Conservation (phyloP, 1,140 invertebrate species). For the Sminthurides bifidus region DNA sequence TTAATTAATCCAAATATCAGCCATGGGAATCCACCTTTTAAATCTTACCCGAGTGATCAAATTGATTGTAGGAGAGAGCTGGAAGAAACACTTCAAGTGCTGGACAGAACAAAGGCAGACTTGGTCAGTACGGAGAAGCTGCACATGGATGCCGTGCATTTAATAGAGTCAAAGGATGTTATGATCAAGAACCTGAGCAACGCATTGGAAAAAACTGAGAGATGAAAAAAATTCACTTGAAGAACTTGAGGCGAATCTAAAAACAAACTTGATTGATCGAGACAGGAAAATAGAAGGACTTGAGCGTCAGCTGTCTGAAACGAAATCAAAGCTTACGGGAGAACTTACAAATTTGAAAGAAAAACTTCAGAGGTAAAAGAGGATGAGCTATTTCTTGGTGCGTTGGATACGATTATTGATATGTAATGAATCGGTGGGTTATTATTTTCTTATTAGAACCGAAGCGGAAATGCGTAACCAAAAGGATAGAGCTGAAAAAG, state of each 20-base stretch:
- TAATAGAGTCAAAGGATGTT: slow-evolving; percentile 25
- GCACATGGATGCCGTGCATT: slow-evolving; percentile 29
- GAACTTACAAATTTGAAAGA: slow-evolving; percentile 22
- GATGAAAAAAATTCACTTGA: slow-evolving; percentile 67
- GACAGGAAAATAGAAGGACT: slow-evolving; percentile 60
- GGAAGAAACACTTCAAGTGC: slow-evolving; percentile 21
- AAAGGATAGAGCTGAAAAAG: slow-evolving; percentile 26
- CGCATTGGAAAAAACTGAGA: slow-evolving; percentile 21
- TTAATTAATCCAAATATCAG: background rate
- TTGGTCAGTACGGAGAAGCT: slow-evolving; percentile 24
- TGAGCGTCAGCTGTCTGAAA: slow-evolving; percentile 59
- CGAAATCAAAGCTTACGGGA: slow-evolving; percentile 54
- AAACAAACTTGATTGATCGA: slow-evolving; percentile 51
- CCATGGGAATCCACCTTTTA: background rate
- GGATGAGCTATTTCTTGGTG: background rate
- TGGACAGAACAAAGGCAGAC: slow-evolving; percentile 28
- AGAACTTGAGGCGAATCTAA: slow-evolving; percentile 62
- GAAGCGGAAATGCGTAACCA: slow-evolving; percentile 21
- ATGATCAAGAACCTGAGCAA: slow-evolving; percentile 21
- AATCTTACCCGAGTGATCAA: background rate
- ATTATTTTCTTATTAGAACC: slow-evolving; percentile 5
- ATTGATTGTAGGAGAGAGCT: slow-evolving; percentile 21
- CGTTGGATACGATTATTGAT: background rate
- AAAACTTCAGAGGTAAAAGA: slow-evolving; percentile 16
- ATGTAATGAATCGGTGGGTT: background rate